Evolutionary conservation across 2,797 vertebrate species (phyloP).

Genomic region (Parauchenoglanis ngamensis): DNA sequence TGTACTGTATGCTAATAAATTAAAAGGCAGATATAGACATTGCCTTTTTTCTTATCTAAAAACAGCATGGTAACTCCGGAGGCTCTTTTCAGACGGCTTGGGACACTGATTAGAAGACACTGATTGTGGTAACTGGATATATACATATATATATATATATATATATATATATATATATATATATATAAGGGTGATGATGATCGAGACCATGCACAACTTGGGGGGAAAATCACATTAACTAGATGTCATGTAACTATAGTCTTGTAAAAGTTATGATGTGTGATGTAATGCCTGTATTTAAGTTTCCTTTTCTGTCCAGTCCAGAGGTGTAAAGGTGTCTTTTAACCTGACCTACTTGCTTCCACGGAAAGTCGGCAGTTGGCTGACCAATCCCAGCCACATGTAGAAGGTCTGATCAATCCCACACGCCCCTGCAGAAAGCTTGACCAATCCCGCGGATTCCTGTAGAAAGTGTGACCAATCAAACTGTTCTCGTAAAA

Average conservation of each 20-base stretch:
- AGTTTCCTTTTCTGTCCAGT: background rate
- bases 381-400: background rate
- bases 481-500: background rate
- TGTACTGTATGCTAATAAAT: background rate
- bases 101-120: background rate
- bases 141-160: too few species aligned
- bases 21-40: background rate
- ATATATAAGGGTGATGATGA: background rate
- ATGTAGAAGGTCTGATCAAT: background rate
- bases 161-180: too few species aligned
- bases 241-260: background rate
- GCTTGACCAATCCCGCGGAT: background rate
- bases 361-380: too few species aligned
- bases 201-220: background rate
- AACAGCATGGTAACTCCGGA: background rate
- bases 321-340: too few species aligned
- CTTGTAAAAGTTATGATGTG: background rate
- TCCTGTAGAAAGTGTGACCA: background rate
- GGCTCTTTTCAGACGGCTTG: background rate
- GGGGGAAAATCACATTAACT: too few species aligned
- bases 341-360: background rate
- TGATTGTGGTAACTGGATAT: too few species aligned
- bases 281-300: too few species aligned
- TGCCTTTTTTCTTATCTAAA: background rate
- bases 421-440: background rate